Evolutionary conservation across 2,113 vertebrate species (phyloP).

Genomic region (Phyllostomus discolor): DNA sequence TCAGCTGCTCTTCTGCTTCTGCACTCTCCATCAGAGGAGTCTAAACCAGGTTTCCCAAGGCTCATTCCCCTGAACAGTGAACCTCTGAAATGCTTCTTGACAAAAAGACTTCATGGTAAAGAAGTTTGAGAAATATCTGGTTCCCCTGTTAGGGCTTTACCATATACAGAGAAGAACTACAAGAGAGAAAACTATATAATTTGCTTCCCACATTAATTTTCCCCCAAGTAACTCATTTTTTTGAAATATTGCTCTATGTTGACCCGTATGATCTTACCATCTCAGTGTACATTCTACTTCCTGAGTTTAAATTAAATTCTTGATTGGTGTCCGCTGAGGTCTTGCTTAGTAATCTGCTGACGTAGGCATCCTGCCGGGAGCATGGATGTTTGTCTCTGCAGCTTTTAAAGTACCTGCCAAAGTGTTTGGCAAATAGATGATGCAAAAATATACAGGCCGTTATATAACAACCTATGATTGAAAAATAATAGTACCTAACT

Average conservation of each 20-base stretch:
- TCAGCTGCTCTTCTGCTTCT: not conserved
- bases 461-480: not conserved
- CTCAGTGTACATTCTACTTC: not conserved
- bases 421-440: not conserved
- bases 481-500: not conserved
- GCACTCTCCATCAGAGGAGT: not conserved
- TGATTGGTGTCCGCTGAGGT: not conserved
- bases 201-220: not conserved
- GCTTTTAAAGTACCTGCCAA: not conserved
- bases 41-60: not conserved
- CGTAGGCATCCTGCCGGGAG: not conserved
- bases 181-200: not conserved
- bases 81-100: not conserved
- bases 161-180: not conserved
- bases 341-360: not conserved
- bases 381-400: not conserved
- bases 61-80: not conserved
- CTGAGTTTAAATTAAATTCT: not conserved
- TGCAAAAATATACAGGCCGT: not conserved
- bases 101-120: not conserved
- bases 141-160: not conserved
- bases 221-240: not conserved
- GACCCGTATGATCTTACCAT: not conserved
- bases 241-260: not conserved
- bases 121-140: not conserved